phyloP scores from a whole-genome alignment of 2,797 vertebrate genomes.

The Acrocephalus scirpaceus region DNA sequence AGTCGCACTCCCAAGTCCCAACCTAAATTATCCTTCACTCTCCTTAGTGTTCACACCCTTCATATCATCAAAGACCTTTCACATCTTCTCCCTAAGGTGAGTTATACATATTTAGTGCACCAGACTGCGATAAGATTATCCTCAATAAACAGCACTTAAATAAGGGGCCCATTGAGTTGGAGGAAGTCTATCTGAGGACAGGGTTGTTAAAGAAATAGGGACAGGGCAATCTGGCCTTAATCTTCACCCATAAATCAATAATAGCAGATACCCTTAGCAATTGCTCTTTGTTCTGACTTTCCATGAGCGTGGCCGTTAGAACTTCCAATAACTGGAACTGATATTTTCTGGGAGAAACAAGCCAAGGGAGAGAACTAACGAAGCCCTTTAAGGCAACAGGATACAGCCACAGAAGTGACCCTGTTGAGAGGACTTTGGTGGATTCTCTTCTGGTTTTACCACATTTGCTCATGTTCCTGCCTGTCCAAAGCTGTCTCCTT shows the following conservation, averaged over 20 bases:
- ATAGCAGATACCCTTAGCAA: conserved; percentile 13
- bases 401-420: background rate
- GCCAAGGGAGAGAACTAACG: background rate
- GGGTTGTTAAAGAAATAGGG: conserved; percentile 42
- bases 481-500: background rate
- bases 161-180: conserved; percentile 25
- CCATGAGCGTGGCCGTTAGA: background rate
- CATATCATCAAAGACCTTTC: conserved; percentile 52
- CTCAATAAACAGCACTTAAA: conserved; percentile 33
- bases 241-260: conserved; percentile 46
- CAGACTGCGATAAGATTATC: conserved; percentile 38
- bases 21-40: conserved; percentile 59
- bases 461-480: rapidly evolving
- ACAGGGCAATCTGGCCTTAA: conserved; percentile 43
- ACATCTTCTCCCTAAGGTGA: conserved; percentile 60
- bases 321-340: background rate
- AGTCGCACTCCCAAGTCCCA: conserved; percentile 53
- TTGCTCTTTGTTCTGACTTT: conserved; percentile 37
- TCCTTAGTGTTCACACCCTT: conserved; percentile 66
- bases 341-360: background rate
- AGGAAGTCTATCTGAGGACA: conserved; percentile 33
- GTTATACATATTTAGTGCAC: conserved; percentile 41
- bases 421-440: background rate
- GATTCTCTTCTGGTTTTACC: background rate
- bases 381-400: background rate